Evolutionary conservation across 2,113 vertebrate genomes (phyloP).

Genomic region (Amblyornis subalaris): DNA sequence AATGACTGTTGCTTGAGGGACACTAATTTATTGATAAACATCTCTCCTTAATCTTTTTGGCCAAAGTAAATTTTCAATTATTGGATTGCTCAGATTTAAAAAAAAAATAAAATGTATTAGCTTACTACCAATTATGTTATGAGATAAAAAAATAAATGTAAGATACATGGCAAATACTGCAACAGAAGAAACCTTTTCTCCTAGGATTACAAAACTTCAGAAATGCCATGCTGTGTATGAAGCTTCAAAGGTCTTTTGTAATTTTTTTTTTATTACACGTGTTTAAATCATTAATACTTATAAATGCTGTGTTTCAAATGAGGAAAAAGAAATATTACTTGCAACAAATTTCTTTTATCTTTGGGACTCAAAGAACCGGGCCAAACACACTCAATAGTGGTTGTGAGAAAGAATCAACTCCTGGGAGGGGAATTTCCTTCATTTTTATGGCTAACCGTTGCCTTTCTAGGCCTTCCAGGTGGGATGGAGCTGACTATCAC

Average conservation of each 20-base stretch:
- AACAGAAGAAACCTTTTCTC: background rate
- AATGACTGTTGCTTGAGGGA: background rate
- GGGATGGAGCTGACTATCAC: background rate
- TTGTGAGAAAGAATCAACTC: background rate
- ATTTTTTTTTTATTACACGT: background rate
- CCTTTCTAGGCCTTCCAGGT: background rate
- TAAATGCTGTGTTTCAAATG: background rate
- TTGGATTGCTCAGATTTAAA: background rate
- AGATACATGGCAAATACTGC: background rate
- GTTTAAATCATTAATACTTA: background rate
- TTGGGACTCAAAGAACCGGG: background rate
- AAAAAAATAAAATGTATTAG: background rate
- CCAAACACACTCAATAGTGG: background rate
- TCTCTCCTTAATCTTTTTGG: background rate
- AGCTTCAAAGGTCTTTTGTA: accelerated
- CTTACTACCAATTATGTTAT: background rate
- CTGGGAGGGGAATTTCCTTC: background rate
- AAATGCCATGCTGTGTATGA: background rate
- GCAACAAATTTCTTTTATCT: background rate
- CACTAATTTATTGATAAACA: background rate
- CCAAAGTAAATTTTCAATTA: background rate
- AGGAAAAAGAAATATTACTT: background rate
- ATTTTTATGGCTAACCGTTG: background rate
- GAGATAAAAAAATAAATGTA: background rate
- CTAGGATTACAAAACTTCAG: background rate